Conservation (phyloP, 2,888 invertebrate species). For the Volucella inanis region DNA sequence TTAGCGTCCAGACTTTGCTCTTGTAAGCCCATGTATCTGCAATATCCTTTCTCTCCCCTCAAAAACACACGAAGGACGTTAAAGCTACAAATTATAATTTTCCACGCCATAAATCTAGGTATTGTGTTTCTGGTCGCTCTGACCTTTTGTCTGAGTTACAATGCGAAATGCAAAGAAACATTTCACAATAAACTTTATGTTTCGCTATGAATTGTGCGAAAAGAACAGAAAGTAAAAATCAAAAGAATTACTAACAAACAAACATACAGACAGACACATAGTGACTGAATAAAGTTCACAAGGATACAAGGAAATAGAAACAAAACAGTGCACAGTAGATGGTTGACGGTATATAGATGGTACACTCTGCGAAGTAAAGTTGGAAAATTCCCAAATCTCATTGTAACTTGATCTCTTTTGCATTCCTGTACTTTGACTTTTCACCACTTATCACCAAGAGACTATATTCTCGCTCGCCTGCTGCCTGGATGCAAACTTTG, state of each 20-base stretch:
- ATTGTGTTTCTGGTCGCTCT: slow-evolving; percentile 40
- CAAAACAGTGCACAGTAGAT: too few relatives aligned
- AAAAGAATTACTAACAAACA: neutral
- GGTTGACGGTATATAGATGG: too few relatives aligned
- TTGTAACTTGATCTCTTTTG: slow-evolving; percentile 62
- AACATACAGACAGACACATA: neutral
- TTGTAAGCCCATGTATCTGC: slow-evolving; percentile 45
- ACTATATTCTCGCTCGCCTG: neutral
- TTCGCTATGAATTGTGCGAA: neutral
- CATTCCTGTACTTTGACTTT: slow-evolving; percentile 42
- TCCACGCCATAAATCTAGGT: slow-evolving; percentile 65
- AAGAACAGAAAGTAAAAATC: slow-evolving; percentile 12
- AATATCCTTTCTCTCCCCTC: slow-evolving; percentile 6
- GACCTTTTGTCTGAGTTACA: slow-evolving; percentile 58
- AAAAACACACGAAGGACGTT: slow-evolving; percentile 34
- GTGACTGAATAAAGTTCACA: slow-evolving; percentile 10
- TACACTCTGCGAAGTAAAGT: slow-evolving; percentile 9
- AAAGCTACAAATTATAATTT: slow-evolving; percentile 72
- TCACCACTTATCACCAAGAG: slow-evolving; percentile 65
- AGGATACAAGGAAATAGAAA: too few relatives aligned
- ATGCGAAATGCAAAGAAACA: slow-evolving; percentile 65
- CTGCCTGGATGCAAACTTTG: slow-evolving; percentile 45
- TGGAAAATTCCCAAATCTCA: slow-evolving; percentile 71
- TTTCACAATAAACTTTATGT: slow-evolving; percentile 41
- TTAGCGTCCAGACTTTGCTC: slow-evolving; percentile 55